Evolutionary conservation across 2,888 invertebrate species (phyloP), one percentile per base, ranked within the genome.

Genomic region (Acanthopleura granulata): DNA sequence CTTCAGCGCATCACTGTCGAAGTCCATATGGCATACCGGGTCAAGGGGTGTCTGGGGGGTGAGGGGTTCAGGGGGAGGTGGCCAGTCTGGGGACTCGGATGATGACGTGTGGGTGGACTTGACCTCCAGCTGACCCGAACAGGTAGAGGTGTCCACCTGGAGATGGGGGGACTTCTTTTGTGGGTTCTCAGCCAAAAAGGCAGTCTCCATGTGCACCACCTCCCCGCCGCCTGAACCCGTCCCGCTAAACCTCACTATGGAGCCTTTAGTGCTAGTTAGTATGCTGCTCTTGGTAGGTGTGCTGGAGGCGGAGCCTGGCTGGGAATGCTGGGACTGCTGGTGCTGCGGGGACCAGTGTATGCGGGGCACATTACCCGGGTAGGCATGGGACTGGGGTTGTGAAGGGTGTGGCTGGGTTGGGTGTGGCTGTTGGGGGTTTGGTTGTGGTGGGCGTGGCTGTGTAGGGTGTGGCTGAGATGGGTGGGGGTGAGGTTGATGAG

Each of bases 1-100:
- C 91, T 97, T 97, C 84, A 98, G 92, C 14, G 97, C 97, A 88
- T 94, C 95, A 87, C 95, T 95, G 91, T 96, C 96, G 91, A 94
- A 91, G 77, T 89, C 90, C 79, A 91, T 87, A 76, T 86, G 87
- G 75, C 82, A 83, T 11, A 83, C 79, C 14, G 87, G 86, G 40
- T 83, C 81, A 49, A 84, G 75, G 73, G 89, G 84, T 72, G 88
- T 86, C 75, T 81, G 84, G 76, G 84, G 87, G 62, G 85, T 86
- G 75, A 85, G 81, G 62, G 85, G 87, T 49, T 88, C 88, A 14
- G 89, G 87, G 16, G 89, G 89, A 66, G 88, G 85, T 27, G 86
- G 87, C 86, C 87, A 87, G 77, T 88, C 88, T 0, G 87, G 87
- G 18, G 87, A 87, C 29, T 83, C 82, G 0, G 88, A 87, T 49